A percentile compares a stretch with the other conserved stretches of the same genome.
These are phyloP conservation scores for Amazona ochrocephala DNA, from an alignment of 2,797 vertebrate genomes.

Conservation along the genomic window DNA sequence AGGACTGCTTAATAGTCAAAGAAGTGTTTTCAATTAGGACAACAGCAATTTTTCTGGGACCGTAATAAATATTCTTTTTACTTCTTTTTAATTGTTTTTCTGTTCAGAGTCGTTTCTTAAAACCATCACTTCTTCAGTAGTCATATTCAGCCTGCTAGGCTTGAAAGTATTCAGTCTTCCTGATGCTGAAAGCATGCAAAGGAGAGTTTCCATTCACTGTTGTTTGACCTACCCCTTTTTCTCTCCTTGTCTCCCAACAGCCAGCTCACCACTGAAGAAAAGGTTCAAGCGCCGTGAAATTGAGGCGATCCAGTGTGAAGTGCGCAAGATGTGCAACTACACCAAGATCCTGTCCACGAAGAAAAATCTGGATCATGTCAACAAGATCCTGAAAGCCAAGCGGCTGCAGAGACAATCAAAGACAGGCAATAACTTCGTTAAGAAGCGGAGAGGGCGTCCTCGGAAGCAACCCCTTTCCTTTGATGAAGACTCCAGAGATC, in stretches of 20 bases:
- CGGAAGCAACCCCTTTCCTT: slow-evolving; percentile 87
- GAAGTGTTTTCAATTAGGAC: too few relatives aligned
- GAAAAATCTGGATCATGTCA: slow-evolving; percentile 97
- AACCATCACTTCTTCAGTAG: neutral
- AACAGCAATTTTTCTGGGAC: too few relatives aligned
- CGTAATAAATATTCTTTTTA: too few relatives aligned
- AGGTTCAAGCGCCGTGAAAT: slow-evolving; percentile 92
- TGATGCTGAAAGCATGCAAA: neutral
- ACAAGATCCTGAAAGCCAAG: slow-evolving; percentile 99
- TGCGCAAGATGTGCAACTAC: slow-evolving; percentile 93
- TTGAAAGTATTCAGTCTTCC: too few relatives aligned
- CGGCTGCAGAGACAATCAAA: slow-evolving; percentile 98
- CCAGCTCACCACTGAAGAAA: slow-evolving; percentile 87
- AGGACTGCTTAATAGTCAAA: neutral
- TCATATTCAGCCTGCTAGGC: neutral
- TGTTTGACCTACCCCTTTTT: neutral
- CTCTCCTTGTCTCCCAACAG: slow-evolving; percentile 58
- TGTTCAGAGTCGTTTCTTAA: too few relatives aligned
- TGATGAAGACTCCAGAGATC: slow-evolving; percentile 87
- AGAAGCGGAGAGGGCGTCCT: slow-evolving; percentile 91
- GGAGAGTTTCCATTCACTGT: neutral
- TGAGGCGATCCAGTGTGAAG: slow-evolving; percentile 94
- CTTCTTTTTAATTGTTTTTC: too few relatives aligned
- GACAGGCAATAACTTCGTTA: slow-evolving; percentile 98
- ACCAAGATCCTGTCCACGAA: slow-evolving; percentile 91